These are phyloP conservation scores for Acronicta leporina DNA, from an alignment of 2,888 invertebrate genomes.

Conservation along the genomic window DNA sequence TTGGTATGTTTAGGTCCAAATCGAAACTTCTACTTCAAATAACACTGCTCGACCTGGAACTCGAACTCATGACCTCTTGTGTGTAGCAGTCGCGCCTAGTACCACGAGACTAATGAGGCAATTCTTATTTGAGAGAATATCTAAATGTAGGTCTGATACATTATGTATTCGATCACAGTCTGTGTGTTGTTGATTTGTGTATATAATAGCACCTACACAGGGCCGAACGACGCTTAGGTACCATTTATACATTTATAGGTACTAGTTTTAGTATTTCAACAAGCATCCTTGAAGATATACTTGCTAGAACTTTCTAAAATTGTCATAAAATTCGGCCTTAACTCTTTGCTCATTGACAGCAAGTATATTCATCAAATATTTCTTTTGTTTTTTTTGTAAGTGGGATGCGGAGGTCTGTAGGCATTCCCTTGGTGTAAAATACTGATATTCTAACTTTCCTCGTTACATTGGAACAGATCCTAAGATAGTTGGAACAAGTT, in stretches of 20 bases:
- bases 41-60: too few species aligned
- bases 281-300: conserved; percentile 8
- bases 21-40: too few species aligned
- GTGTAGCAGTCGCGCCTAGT: not conserved
- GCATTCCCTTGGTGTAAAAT: too few species aligned
- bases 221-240: conserved; percentile 6
- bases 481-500: too few species aligned
- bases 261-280: conserved; percentile 5
- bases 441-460: too few species aligned
- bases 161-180: conserved; percentile 41
- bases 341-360: not conserved
- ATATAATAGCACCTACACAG: conserved; percentile 34
- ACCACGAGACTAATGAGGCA: not conserved
- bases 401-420: too few species aligned
- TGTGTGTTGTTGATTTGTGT: conserved; percentile 38
- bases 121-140: conserved; percentile 2
- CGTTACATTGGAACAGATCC: too few species aligned
- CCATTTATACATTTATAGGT: conserved; percentile 14
- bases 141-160: conserved; percentile 26
- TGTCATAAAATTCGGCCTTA: conserved; percentile 10
- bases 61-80: too few species aligned
- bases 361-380: too few species aligned
- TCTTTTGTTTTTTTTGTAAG: too few species aligned
- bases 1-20: too few species aligned
- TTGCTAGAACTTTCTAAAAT: conserved; percentile 10